These are phyloP conservation scores for Bolinopsis microptera DNA, from an alignment of 37 sponge, comb jelly and placozoan genomes.

Conservation along the genomic window DNA sequence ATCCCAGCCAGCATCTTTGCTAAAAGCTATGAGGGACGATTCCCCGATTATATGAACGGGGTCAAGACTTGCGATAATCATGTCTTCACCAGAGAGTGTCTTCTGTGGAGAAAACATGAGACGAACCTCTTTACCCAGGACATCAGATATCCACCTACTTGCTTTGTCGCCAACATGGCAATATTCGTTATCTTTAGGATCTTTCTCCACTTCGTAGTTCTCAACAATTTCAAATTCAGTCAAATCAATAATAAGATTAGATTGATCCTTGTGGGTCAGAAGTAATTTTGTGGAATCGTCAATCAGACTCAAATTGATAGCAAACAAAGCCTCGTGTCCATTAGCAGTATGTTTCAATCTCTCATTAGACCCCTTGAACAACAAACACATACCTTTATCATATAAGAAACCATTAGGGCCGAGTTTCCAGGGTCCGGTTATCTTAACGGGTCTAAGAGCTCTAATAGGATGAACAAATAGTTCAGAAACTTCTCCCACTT, in stretches of 20 bases:
- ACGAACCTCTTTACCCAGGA: neutral
- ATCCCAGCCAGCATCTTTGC: constrained; percentile 19
- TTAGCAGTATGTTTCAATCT: constrained; percentile 25
- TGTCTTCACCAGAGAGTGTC: neutral
- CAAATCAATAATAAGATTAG: constrained; percentile 9
- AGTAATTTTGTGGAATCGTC: neutral
- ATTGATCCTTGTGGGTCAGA: neutral
- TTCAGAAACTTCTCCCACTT: constrained; percentile 26
- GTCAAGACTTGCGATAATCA: neutral
- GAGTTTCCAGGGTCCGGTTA: neutral
- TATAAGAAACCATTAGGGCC: neutral
- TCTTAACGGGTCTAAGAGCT: constrained; percentile 30
- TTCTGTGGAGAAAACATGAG: constrained; percentile 46
- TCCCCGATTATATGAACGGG: constrained; percentile 48
- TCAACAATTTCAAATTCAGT: neutral
- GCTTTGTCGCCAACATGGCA: neutral
- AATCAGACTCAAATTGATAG: neutral
- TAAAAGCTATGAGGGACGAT: neutral
- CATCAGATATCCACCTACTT: constrained; percentile 20
- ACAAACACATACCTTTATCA: constrained; percentile 52
- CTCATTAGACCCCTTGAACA: constrained; percentile 58
- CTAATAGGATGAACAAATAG: constrained; percentile 31
- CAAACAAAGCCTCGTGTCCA: constrained; percentile 41
- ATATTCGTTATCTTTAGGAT: neutral
- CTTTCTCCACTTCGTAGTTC: neutral